Percentiles rank a stretch among this genome's conserved stretches.
Conservation (phyloP, 2,797 vertebrate species). For the Danionella dracula region DNA sequence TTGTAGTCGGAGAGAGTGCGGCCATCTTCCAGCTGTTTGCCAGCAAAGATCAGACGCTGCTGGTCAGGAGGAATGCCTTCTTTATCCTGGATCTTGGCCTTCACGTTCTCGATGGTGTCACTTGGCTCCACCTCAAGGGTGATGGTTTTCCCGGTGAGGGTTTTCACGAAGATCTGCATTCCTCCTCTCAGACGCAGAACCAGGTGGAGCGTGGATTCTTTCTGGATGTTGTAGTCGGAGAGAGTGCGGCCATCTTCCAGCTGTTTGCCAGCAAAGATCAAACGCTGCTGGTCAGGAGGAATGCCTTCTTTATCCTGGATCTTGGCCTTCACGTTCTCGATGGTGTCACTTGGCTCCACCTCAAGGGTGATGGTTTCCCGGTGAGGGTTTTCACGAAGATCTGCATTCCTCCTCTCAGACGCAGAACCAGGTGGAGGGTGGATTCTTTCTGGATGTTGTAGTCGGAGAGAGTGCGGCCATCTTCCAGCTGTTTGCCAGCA, state of each 20-base stretch:
- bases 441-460: slow-evolving; percentile 46
- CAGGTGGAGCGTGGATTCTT: slow-evolving; percentile 51
- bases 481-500: neutral
- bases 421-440: neutral
- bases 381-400: slow-evolving; percentile 54
- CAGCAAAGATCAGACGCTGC: neutral
- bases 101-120: neutral
- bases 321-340: slow-evolving; percentile 64
- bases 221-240: slow-evolving; percentile 58
- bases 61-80: slow-evolving; percentile 12
- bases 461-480: slow-evolving; percentile 37
- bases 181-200: slow-evolving; percentile 51
- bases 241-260: slow-evolving; percentile 59
- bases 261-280: slow-evolving; percentile 60
- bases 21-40: neutral
- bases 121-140: slow-evolving; percentile 65
- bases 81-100: neutral
- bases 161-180: slow-evolving; percentile 63
- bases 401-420: neutral
- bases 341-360: slow-evolving; percentile 51
- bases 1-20: neutral
- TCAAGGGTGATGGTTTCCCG: slow-evolving; percentile 53
- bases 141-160: slow-evolving; percentile 61
- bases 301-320: slow-evolving; percentile 69
- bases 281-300: slow-evolving; percentile 67